Percentiles rank a stretch among this genome's conserved stretches.
phyloP scores from a whole-genome alignment of 2,113 vertebrate genomes.

The Ramphastos sulfuratus region DNA sequence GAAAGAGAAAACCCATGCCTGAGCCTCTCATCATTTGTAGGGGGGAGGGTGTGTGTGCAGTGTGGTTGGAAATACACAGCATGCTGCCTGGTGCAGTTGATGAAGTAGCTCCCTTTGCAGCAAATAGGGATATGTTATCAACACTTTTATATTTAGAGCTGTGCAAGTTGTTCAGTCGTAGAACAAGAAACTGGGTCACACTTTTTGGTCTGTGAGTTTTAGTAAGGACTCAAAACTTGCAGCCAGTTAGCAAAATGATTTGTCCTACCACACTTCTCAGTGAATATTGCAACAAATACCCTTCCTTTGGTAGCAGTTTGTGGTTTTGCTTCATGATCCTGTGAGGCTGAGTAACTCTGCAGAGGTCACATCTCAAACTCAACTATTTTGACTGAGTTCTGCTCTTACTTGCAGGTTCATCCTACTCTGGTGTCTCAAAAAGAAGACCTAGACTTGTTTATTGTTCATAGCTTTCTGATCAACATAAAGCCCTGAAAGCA shows the following conservation, averaged over 20 bases:
- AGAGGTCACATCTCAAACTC: not conserved
- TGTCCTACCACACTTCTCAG: not conserved
- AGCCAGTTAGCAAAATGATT: not conserved
- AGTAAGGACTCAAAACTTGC: not conserved
- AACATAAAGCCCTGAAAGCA: not conserved
- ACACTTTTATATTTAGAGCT: constrained; percentile 50
- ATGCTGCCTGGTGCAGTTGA: not conserved
- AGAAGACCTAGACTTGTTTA: not conserved
- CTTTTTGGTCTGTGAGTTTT: not conserved
- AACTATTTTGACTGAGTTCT: not conserved
- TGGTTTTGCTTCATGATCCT: not conserved
- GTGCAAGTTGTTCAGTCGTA: not conserved
- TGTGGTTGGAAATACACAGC: not conserved
- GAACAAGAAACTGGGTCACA: constrained; percentile 25
- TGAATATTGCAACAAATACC: not conserved
- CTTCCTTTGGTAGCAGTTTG: not conserved
- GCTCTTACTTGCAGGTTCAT: constrained; percentile 15
- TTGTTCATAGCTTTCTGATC: not conserved
- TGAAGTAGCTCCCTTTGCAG: not conserved
- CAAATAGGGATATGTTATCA: not conserved
- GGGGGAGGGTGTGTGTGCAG: not conserved
- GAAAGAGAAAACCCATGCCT: rapidly evolving
- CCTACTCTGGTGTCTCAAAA: not conserved
- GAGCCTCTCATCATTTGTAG: not conserved
- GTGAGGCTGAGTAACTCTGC: not conserved